These are phyloP conservation scores for Agrochola lota DNA, from an alignment of 2,888 invertebrate species.

Conservation along the genomic window DNA sequence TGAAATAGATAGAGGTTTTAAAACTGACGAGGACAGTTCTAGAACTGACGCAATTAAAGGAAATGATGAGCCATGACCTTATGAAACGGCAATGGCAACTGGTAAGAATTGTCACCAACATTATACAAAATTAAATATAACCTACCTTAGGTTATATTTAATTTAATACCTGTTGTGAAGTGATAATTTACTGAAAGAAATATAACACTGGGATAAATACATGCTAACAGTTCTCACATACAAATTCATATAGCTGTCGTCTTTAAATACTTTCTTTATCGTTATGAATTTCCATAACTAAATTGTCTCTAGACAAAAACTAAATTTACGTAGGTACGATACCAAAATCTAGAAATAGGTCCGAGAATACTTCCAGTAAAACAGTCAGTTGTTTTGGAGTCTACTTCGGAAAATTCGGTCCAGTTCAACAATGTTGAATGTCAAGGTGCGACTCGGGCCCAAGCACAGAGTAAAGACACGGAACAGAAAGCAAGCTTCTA, in stretches of 20 bases:
- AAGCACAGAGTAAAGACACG: background rate
- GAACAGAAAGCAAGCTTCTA: too few relatives aligned
- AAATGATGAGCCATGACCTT: background rate
- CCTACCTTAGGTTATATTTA: too few relatives aligned
- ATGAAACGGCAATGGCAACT: background rate
- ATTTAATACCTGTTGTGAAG: background rate
- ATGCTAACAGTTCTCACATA: background rate
- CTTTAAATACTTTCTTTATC: slow-evolving; percentile 1
- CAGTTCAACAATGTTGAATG: slow-evolving; percentile 56
- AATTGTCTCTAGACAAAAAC: background rate
- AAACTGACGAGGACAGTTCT: background rate
- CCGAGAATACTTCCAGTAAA: background rate
- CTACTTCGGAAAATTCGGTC: slow-evolving; percentile 50
- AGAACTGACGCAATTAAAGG: too few relatives aligned
- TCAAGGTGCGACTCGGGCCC: slow-evolving; percentile 19
- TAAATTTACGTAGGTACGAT: background rate
- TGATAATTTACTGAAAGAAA: background rate
- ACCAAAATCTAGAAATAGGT: background rate
- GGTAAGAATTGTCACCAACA: background rate
- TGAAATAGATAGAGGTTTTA: background rate
- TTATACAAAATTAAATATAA: background rate
- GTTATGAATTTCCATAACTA: background rate
- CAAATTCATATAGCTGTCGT: background rate
- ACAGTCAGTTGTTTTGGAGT: background rate
- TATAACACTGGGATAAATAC: background rate